phyloP scores from a whole-genome alignment of 2,113 vertebrate species.

The Argyrosomus japonicus region DNA sequence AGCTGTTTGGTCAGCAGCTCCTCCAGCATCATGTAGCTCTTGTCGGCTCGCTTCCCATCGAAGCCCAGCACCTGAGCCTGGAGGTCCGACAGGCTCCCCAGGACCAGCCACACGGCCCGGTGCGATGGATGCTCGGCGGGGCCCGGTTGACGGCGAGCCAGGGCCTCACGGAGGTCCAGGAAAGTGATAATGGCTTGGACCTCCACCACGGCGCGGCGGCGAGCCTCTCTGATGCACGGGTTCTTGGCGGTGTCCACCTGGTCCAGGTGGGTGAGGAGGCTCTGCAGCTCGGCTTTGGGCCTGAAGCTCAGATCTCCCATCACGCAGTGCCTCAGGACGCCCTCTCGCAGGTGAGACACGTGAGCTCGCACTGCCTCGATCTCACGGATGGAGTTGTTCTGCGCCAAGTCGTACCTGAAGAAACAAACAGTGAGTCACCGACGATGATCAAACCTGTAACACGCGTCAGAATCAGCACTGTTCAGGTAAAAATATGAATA shows the following conservation, averaged over 20 bases:
- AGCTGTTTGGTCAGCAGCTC: conserved; percentile 98
- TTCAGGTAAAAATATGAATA: background rate
- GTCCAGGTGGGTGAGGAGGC: conserved; percentile 91
- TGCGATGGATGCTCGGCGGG: conserved; percentile 86
- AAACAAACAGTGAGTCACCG: conserved; percentile 1
- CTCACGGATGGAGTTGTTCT: conserved; percentile 93
- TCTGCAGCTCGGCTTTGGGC: conserved; percentile 92
- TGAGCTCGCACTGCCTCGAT: conserved; percentile 92
- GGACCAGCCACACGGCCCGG: conserved; percentile 89
- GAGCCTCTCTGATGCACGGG: conserved; percentile 96
- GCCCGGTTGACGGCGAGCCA: conserved; percentile 84
- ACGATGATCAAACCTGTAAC: background rate
- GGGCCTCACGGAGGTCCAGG: conserved; percentile 92
- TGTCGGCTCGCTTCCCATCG: conserved; percentile 92
- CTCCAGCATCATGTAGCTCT: conserved; percentile 95
- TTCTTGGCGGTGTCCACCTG: conserved; percentile 93
- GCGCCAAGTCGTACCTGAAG: conserved; percentile 90
- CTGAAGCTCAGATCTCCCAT: conserved; percentile 87
- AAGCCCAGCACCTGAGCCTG: conserved; percentile 93
- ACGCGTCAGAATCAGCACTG: background rate
- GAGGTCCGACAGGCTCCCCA: conserved; percentile 91
- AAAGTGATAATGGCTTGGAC: conserved; percentile 93
- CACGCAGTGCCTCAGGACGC: conserved; percentile 87
- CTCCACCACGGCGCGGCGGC: conserved; percentile 93
- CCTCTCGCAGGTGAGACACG: conserved; percentile 86